phyloP scores from a whole-genome alignment of 1,140 invertebrate species.

The Chlorops oryzae region DNA sequence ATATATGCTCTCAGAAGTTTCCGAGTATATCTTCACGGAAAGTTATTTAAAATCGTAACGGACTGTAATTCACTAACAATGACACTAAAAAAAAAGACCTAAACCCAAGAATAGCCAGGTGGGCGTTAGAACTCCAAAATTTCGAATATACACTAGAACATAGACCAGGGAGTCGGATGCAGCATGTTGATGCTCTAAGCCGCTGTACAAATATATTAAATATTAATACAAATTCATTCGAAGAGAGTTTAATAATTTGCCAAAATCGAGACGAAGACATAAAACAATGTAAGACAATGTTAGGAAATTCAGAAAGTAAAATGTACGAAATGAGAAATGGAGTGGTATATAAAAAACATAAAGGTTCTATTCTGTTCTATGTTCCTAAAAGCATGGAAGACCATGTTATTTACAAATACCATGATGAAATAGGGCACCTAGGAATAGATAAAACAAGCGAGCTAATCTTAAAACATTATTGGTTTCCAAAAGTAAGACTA shows the following conservation, averaged over 20 bases:
- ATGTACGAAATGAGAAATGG: constrained; percentile 20
- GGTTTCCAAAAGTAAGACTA: constrained; percentile 28
- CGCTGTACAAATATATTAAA: not conserved
- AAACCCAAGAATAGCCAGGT: constrained; percentile 33
- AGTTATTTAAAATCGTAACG: constrained; percentile 47
- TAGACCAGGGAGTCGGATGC: constrained; percentile 24
- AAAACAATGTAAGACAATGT: constrained; percentile 20
- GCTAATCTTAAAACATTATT: constrained; percentile 42
- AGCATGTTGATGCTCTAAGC: constrained; percentile 35
- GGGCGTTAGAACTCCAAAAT: constrained; percentile 31
- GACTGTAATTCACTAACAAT: constrained; percentile 40
- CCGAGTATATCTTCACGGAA: constrained; percentile 48
- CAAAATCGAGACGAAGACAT: constrained; percentile 43
- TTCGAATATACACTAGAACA: constrained; percentile 35
- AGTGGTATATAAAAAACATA: constrained; percentile 23
- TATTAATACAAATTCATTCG: constrained; percentile 8
- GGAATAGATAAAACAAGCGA: constrained; percentile 39
- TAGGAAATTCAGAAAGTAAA: constrained; percentile 18
- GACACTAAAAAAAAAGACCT: constrained; percentile 44
- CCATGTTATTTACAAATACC: constrained; percentile 29
- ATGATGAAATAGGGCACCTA: constrained; percentile 41
- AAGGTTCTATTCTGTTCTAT: constrained; percentile 19
- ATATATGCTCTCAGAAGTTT: constrained; percentile 29
- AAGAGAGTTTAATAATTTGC: constrained; percentile 13
- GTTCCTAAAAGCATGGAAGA: constrained; percentile 27